These are phyloP conservation scores for Coluber constrictor DNA, from an alignment of 2,797 vertebrate species.

Conservation along the genomic window DNA sequence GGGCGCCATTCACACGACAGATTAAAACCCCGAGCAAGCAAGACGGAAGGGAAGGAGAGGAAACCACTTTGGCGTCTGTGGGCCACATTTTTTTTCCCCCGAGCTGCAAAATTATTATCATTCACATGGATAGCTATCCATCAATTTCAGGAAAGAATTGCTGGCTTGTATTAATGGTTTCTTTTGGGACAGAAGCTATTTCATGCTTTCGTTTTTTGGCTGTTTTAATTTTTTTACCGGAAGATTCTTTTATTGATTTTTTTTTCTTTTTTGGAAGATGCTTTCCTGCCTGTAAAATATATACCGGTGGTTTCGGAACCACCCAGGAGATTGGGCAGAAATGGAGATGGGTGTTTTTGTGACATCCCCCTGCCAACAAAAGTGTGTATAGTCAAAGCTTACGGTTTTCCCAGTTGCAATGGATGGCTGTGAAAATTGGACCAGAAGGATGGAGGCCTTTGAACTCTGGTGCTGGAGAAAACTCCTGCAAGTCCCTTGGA, in stretches of 20 bases:
- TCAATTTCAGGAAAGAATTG: not conserved
- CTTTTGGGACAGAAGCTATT: not conserved
- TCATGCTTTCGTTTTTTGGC: not conserved
- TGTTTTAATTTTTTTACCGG: not conserved
- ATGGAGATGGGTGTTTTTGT: not conserved
- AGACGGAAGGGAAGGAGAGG: not conserved
- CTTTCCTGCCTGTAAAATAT: not conserved
- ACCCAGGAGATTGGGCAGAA: not conserved
- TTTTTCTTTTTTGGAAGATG: not conserved
- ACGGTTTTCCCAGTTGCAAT: too few relatives aligned
- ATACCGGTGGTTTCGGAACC: not conserved
- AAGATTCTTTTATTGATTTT: not conserved
- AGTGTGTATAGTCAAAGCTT: fast-evolving
- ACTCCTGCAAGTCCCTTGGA: too few relatives aligned
- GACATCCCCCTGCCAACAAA: too few relatives aligned
- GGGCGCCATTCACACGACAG: not conserved
- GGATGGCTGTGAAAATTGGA: too few relatives aligned
- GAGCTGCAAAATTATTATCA: not conserved
- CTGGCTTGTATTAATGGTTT: not conserved
- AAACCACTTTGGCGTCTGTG: not conserved
- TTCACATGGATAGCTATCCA: not conserved
- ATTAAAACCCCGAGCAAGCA: not conserved
- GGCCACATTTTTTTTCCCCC: not conserved
- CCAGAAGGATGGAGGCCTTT: too few relatives aligned
- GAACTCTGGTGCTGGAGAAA: too few relatives aligned